Percentiles rank a stretch among this genome's conserved stretches.
These are phyloP conservation scores for Clarias macrocephalus DNA, from an alignment of 2,113 vertebrate genomes.

Conservation along the genomic window DNA sequence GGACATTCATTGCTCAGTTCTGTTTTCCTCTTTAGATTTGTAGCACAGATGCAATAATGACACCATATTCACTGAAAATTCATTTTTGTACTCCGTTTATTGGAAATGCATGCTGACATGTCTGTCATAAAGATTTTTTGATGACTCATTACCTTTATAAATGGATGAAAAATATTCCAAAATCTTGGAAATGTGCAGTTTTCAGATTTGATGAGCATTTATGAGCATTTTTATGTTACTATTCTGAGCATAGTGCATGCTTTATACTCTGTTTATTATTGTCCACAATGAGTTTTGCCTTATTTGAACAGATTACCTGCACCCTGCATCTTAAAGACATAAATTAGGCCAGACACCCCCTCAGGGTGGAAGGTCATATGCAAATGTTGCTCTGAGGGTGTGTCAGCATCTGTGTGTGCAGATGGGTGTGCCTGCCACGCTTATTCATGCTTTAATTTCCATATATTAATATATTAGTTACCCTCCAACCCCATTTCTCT, in stretches of 20 bases:
- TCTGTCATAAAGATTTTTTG: neutral
- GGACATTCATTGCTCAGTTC: neutral
- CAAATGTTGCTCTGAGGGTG: constrained; percentile 42
- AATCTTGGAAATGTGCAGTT: neutral
- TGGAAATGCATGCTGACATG: neutral
- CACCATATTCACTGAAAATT: neutral
- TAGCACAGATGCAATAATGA: neutral
- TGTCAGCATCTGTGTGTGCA: constrained; percentile 47
- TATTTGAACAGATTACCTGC: constrained; percentile 21
- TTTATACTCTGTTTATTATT: neutral
- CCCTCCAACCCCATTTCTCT: constrained; percentile 12
- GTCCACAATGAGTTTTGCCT: neutral
- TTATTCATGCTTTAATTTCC: constrained; percentile 49
- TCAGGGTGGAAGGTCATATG: constrained; percentile 46
- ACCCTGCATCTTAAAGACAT: neutral
- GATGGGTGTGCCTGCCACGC: constrained; percentile 51
- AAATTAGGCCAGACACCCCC: constrained; percentile 37
- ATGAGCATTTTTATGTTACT: no score
- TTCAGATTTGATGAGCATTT: neutral
- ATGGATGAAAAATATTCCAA: neutral
- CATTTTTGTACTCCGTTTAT: neutral
- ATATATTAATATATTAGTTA: constrained; percentile 52
- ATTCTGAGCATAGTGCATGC: neutral
- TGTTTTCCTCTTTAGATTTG: neutral
- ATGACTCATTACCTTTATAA: constrained; percentile 6